Percentiles rank a stretch among this genome's conserved stretches.
Evolutionary conservation across 2,888 invertebrate species (phyloP).

Genomic region (Zeuzera pyrina): DNA sequence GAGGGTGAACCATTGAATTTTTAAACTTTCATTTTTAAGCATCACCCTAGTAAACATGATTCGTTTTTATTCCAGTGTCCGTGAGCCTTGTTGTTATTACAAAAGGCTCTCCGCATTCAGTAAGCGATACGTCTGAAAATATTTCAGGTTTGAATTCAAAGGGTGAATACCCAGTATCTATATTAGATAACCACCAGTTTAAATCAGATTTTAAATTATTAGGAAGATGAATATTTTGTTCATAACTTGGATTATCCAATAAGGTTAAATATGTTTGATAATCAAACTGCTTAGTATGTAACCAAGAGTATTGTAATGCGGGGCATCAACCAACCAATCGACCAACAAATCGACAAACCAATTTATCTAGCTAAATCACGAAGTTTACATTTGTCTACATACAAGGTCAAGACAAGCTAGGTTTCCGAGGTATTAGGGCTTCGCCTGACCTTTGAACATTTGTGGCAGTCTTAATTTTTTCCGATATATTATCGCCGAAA

Average conservation of each 20-base stretch:
- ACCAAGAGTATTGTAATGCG: conserved; percentile 24
- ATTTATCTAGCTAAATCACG: conserved; percentile 15
- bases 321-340: too few relatives aligned
- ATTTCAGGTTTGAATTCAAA: conserved; percentile 13
- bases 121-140: conserved; percentile 18
- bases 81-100: conserved; percentile 7
- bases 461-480: not conserved
- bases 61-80: conserved; percentile 10
- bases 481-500: conserved; percentile 6
- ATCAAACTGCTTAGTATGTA: conserved; percentile 21
- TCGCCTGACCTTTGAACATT: not conserved
- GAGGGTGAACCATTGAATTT: too few relatives aligned
- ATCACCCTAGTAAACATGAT: conserved; percentile 3
- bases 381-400: too few relatives aligned
- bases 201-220: conserved; percentile 4
- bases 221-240: not conserved
- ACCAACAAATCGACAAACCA: conserved; percentile 17
- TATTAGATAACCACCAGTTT: conserved; percentile 7
- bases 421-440: too few relatives aligned
- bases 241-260: not conserved
- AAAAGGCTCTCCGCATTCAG: conserved; percentile 15
- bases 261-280: conserved; percentile 6
- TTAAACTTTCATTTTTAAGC: too few relatives aligned
- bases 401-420: too few relatives aligned
- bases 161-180: not conserved